phyloP scores from a whole-genome alignment of 2,888 invertebrate genomes.

The Thymelicus acteon region DNA sequence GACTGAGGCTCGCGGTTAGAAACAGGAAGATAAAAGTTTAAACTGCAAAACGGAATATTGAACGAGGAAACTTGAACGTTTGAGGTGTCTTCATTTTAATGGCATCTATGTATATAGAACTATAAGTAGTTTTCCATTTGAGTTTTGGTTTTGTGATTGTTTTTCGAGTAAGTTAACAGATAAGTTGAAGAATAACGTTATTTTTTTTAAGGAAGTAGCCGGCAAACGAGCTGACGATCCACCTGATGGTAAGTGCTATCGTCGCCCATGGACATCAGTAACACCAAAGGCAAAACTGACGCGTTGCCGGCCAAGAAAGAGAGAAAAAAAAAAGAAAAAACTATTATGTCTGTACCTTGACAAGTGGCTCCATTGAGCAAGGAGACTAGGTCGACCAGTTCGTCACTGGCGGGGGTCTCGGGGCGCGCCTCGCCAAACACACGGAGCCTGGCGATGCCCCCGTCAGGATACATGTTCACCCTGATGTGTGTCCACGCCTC shows the following conservation, averaged over 20 bases:
- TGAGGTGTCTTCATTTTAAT: slow-evolving; percentile 1
- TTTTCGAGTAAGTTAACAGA: no score
- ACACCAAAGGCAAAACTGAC: no score
- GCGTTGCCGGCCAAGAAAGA: no score
- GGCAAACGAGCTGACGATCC: no score
- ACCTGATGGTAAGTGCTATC: no score
- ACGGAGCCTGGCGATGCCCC: slow-evolving; percentile 86
- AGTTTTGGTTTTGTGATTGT: no score
- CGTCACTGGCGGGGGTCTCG: slow-evolving; percentile 61
- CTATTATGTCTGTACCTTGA: slow-evolving; percentile 65
- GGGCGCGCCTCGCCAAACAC: slow-evolving; percentile 83
- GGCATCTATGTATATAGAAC: background rate
- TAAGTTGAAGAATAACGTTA: no score
- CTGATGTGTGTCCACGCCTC: slow-evolving; percentile 85
- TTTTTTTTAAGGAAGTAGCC: no score
- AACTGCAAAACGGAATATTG: slow-evolving; percentile 33
- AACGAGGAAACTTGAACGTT: slow-evolving; percentile 26
- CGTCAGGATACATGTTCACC: slow-evolving; percentile 87
- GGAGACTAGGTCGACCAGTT: slow-evolving; percentile 79
- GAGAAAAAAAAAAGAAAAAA: no score
- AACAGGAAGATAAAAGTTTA: slow-evolving; percentile 37
- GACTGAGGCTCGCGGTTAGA: slow-evolving; percentile 31
- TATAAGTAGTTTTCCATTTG: no score
- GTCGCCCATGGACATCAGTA: no score
- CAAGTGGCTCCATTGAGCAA: slow-evolving; percentile 84